Percentiles rank a stretch among this genome's conserved stretches.
phyloP scores from a whole-genome alignment of 2,888 invertebrate genomes.

The Isotomurus palustris region DNA sequence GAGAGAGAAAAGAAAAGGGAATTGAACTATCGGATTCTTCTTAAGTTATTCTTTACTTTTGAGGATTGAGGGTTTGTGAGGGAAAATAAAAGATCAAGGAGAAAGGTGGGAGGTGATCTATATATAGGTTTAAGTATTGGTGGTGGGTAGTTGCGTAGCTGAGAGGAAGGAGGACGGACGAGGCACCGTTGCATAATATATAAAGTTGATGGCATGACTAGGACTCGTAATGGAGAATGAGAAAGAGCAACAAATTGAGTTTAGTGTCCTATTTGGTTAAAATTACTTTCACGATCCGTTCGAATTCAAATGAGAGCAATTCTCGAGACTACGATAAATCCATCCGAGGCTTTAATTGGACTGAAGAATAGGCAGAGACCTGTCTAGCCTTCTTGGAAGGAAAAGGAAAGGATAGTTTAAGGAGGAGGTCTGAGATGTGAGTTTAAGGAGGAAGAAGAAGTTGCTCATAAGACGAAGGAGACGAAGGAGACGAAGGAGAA shows the following conservation, averaged over 20 bases:
- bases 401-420: constrained; percentile 5
- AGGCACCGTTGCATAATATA: background rate
- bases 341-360: constrained; percentile 40
- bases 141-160: no score
- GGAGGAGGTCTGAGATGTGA: no score
- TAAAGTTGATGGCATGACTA: constrained; percentile 8
- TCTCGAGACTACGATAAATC: constrained; percentile 39
- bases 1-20: no score
- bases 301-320: constrained; percentile 40
- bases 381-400: background rate
- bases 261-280: constrained; percentile 44
- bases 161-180: no score
- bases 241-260: constrained; percentile 41
- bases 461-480: no score
- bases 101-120: no score
- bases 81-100: no score
- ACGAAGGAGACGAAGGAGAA: no score
- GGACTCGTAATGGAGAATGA: constrained; percentile 2
- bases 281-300: constrained; percentile 42
- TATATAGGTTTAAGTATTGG: no score
- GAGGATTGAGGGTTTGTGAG: background rate
- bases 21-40: background rate
- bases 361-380: constrained; percentile 4
- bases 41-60: background rate
- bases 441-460: no score